Conservation (phyloP, 2,113 vertebrate genomes). For the Ceyx cyanopectus region DNA sequence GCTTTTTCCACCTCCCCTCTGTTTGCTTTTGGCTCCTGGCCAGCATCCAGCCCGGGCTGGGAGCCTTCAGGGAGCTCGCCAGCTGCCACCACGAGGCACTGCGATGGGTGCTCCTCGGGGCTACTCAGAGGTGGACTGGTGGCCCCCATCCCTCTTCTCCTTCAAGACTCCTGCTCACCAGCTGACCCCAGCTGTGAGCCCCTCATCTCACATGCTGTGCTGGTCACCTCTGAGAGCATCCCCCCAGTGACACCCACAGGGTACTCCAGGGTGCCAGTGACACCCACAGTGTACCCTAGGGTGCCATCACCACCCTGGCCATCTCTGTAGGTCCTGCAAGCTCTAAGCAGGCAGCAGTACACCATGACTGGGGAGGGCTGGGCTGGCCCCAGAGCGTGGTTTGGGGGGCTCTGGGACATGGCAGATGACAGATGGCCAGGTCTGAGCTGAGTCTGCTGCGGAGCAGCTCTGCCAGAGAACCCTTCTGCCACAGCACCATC, state of each 20-base stretch:
- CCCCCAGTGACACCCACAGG: neutral
- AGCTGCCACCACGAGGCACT: neutral
- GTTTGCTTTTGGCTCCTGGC: neutral
- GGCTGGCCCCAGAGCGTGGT: neutral
- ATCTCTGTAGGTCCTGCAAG: fast-evolving
- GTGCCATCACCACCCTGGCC: neutral
- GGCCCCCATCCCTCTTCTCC: neutral
- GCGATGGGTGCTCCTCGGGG: neutral
- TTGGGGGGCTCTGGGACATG: neutral
- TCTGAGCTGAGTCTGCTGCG: neutral
- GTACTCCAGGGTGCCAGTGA: neutral
- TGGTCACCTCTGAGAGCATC: neutral
- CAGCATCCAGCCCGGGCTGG: neutral
- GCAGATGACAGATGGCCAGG: neutral
- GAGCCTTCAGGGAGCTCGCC: fast-evolving
- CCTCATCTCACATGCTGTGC: fast-evolving
- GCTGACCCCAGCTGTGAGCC: neutral
- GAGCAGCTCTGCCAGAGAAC: neutral
- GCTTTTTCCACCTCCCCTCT: neutral
- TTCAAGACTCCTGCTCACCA: neutral
- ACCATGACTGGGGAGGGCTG: neutral
- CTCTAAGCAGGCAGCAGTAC: neutral
- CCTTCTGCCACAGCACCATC: neutral
- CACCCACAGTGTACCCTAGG: neutral
- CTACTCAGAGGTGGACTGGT: neutral